A percentile compares a stretch with the other conserved stretches of the same genome.
These are phyloP conservation scores for Drosophila quadrilineata DNA, from an alignment of 1,140 invertebrate genomes.

Conservation along the genomic window DNA sequence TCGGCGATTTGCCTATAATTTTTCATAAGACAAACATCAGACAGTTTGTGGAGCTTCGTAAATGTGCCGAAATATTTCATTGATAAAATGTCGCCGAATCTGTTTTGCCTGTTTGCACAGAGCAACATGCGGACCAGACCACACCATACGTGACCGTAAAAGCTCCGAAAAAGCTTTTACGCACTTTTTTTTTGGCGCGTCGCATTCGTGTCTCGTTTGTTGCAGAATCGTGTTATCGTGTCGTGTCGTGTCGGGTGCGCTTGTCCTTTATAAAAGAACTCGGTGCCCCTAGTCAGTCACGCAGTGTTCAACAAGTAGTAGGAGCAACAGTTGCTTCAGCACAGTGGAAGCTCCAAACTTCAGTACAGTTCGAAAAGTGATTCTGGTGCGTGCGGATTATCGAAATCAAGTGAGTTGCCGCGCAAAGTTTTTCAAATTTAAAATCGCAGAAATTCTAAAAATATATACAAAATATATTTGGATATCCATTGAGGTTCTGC, in stretches of 20 bases:
- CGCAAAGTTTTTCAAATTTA: not conserved
- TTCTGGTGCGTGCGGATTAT: constrained; percentile 33
- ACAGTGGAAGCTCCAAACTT: not conserved
- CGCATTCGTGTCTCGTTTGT: constrained; percentile 13
- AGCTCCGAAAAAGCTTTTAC: constrained; percentile 69
- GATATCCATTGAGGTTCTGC: not conserved
- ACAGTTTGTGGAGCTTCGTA: constrained; percentile 13
- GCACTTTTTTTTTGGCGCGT: constrained; percentile 50
- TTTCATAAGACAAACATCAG: constrained; percentile 50
- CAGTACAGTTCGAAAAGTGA: constrained; percentile 9
- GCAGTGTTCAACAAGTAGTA: constrained; percentile 78
- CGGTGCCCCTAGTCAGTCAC: constrained; percentile 54
- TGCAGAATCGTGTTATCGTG: not conserved
- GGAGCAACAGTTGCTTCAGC: constrained; percentile 63
- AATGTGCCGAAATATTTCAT: constrained; percentile 69
- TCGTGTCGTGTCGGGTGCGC: constrained; percentile 14
- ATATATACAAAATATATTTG: not conserved
- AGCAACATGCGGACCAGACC: not conserved
- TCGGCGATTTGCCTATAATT: constrained; percentile 33
- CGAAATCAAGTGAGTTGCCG: constrained; percentile 23
- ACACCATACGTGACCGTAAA: constrained; percentile 17
- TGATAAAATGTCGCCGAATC: constrained; percentile 46
- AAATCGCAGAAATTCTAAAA: not conserved
- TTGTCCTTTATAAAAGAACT: constrained; percentile 70
- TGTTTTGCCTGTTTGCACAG: not conserved